Conservation (phyloP, 2,797 vertebrate species). For the Premnoplex brunnescens region DNA sequence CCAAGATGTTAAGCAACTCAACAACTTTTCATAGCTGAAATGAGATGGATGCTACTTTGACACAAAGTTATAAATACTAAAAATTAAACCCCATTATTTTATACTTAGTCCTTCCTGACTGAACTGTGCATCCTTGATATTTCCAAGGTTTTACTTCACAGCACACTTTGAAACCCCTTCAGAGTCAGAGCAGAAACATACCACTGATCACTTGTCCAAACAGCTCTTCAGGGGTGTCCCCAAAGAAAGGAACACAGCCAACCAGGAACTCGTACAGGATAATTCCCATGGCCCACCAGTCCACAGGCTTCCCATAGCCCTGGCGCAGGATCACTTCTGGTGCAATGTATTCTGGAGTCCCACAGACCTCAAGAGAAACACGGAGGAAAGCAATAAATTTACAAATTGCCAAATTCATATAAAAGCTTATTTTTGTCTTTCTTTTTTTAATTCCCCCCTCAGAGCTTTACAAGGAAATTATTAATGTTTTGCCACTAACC, state of each 20-base stretch:
- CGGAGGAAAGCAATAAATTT: background rate
- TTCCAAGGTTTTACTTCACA: background rate
- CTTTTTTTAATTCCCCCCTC: background rate
- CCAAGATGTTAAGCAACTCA: background rate
- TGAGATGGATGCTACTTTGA: background rate
- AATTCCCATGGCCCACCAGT: conserved; percentile 98
- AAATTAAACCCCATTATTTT: background rate
- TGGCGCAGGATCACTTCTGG: conserved; percentile 97
- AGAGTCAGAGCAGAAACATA: conserved; percentile 70
- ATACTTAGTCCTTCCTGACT: background rate
- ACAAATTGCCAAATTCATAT: background rate
- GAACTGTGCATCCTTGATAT: background rate
- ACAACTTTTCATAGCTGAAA: background rate
- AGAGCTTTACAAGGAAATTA: background rate
- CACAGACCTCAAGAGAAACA: conserved; percentile 85
- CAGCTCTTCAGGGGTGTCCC: conserved; percentile 95
- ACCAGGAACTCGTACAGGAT: conserved; percentile 96
- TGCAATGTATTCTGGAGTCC: conserved; percentile 95
- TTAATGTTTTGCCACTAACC: background rate
- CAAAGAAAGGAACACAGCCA: conserved; percentile 94
- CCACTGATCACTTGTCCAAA: conserved; percentile 98
- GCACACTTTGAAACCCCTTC: background rate
- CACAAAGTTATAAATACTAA: background rate
- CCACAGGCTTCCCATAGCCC: conserved; percentile 95
- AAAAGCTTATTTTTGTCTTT: background rate